Evolutionary conservation across 1,140 invertebrate species (phyloP), one percentile per base, ranked within the genome.

Genomic region (Schlechtendalia chinensis): DNA sequence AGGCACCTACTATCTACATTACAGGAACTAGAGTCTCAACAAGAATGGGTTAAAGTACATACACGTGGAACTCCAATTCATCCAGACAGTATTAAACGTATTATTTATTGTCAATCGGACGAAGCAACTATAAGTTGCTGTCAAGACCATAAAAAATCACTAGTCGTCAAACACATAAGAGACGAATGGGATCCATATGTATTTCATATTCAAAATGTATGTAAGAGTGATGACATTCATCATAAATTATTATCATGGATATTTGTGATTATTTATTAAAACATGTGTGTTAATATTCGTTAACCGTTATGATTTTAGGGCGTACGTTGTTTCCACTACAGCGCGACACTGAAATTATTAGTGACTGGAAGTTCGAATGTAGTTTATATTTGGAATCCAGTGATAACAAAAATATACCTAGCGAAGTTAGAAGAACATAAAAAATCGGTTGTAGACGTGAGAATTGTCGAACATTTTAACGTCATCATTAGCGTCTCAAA

Each of bases 371-470:
- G 87, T 72, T 82, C 84, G 1, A 86, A 87, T 82, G 86, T 86
- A 22, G 85, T 89, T 8, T 84, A 87, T 14, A 81, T 89, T 14
- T 89, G 88, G 88, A 88, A 88, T 82, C 85, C 83, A 14, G 85
- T 86, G 5, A 85, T 86, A 74, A 84, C 85, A 53, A 83, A 83
- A 29, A 84, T 82, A 69, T 84, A 82, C 79, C 84, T 81, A 8
- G 84, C 83, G 10, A 58, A 85, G 84, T 22, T 87, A 29, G 84
- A 58, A 81, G 79, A 83, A 69, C 59, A 87, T 85, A 75, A 84
- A 22, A 80, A 83, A 1, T 83, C 85, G 19, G 84, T 88, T 11
- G 82, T 88, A 5, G 88, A 89, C 82, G 84, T 89, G 0, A 84
- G 85, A 54, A 83, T 89, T 1, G 58, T 89, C 0, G 85, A 87